These are phyloP conservation scores for Megalops cyprinoides DNA, from an alignment of 2,797 vertebrate genomes.

Conservation along the genomic window DNA sequence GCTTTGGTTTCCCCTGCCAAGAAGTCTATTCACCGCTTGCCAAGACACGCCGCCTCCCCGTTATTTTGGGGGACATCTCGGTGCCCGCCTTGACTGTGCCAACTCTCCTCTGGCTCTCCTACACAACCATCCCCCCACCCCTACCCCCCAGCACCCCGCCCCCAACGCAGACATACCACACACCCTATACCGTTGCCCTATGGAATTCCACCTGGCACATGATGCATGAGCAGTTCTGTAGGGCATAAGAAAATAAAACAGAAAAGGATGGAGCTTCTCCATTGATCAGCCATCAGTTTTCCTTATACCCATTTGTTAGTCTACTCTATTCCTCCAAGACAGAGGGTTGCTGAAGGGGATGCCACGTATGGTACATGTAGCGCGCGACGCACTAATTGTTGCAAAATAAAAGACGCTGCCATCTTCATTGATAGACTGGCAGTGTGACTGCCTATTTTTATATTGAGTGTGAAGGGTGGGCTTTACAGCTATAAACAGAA, in stretches of 20 bases:
- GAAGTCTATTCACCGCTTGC: conserved; percentile 68
- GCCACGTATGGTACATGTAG: neutral
- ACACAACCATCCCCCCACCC: neutral
- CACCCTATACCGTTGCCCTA: conserved; percentile 12
- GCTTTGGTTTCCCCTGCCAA: conserved; percentile 54
- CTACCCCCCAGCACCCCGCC: neutral
- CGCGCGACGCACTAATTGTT: neutral
- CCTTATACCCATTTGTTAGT: conserved; percentile 35
- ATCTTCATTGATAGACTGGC: neutral
- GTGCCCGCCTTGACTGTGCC: conserved; percentile 53
- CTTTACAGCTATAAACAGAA: too few species aligned
- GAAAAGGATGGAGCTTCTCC: neutral
- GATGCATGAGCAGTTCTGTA: conserved; percentile 18
- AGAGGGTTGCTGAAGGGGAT: conserved; percentile 24
- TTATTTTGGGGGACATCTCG: conserved; percentile 62
- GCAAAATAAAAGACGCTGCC: neutral
- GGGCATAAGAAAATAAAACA: conserved; percentile 20
- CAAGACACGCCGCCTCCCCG: conserved; percentile 65
- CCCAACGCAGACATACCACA: conserved; percentile 26
- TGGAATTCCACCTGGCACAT: conserved; percentile 21
- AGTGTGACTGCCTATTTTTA: neutral
- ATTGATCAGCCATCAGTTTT: conserved; percentile 31
- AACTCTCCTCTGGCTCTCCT: conserved; percentile 52
- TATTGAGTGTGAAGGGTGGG: too few species aligned
- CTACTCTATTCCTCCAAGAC: neutral